phyloP scores from a whole-genome alignment of 2,113 vertebrate genomes.

The Nansenia antarctica region DNA sequence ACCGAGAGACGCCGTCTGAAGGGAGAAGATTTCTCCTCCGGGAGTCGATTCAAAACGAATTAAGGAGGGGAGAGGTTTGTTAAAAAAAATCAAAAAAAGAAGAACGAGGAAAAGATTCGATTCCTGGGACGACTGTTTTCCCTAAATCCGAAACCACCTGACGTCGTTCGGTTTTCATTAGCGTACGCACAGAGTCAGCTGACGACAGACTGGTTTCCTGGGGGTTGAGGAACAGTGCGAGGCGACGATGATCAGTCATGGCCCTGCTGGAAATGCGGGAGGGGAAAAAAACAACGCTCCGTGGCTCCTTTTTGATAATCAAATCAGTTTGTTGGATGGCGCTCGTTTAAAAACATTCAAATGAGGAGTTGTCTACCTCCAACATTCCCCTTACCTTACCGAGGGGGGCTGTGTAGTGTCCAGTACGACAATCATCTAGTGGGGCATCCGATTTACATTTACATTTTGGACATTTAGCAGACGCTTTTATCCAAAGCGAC shows the following conservation, averaged over 20 bases:
- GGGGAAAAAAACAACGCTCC: too few relatives aligned
- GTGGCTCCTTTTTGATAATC: slow-evolving; percentile 42
- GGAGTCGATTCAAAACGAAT: slow-evolving; percentile 75
- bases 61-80: slow-evolving; percentile 52
- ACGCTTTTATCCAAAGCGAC: too few relatives aligned
- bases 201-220: slow-evolving; percentile 63
- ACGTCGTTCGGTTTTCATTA: slow-evolving; percentile 67
- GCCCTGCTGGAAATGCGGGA: too few relatives aligned
- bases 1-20: slow-evolving; percentile 61
- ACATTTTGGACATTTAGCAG: too few relatives aligned
- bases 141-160: slow-evolving; percentile 54
- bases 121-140: slow-evolving; percentile 68
- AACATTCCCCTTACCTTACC: too few relatives aligned
- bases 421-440: too few relatives aligned
- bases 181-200: slow-evolving; percentile 45
- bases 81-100: slow-evolving; percentile 26
- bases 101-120: slow-evolving; percentile 67
- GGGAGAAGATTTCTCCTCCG: slow-evolving; percentile 45
- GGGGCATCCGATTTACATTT: too few relatives aligned
- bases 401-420: too few relatives aligned
- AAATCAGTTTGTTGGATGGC: slow-evolving; percentile 35
- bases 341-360: slow-evolving; percentile 48
- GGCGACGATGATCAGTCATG: slow-evolving; percentile 49
- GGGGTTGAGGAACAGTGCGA: slow-evolving; percentile 53
- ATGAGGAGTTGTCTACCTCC: slow-evolving; percentile 16